Evolutionary conservation across 37 sponge, comb jelly and placozoan genomes (phyloP).

Genomic region (Chondrilla cf. caribensis): DNA sequence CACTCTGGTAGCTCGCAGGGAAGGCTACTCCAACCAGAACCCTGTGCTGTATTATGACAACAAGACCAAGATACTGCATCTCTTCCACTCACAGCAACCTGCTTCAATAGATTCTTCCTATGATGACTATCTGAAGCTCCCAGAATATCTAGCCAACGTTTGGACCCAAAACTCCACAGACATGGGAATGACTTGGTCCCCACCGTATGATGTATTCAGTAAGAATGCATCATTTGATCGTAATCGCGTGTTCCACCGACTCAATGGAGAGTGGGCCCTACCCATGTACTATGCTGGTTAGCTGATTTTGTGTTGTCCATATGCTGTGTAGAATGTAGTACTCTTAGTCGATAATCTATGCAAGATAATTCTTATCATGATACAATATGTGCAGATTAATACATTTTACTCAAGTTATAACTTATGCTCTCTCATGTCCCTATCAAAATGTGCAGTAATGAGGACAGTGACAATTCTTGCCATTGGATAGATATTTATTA

Average conservation of each 20-base stretch:
- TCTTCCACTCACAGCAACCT: slow-evolving; percentile 70
- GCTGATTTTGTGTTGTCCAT: no score
- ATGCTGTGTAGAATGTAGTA: no score
- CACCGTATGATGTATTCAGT: slow-evolving; percentile 27
- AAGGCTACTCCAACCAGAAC: slow-evolving; percentile 69
- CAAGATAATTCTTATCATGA: no score
- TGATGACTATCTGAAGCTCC: neutral
- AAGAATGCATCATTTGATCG: slow-evolving; percentile 58
- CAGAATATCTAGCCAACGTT: slow-evolving; percentile 27
- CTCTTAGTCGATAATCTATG: no score
- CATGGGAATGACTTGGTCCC: slow-evolving; percentile 55
- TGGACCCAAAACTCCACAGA: slow-evolving; percentile 43
- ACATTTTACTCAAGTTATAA: no score
- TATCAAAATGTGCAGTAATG: no score
- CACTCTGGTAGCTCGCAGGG: slow-evolving; percentile 37
- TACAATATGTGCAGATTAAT: no score
- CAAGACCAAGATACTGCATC: slow-evolving; percentile 5
- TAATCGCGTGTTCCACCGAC: slow-evolving; percentile 49
- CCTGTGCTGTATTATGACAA: slow-evolving; percentile 55
- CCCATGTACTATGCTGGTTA: slow-evolving; percentile 70
- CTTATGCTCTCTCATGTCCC: no score
- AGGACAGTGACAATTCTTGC: no score
- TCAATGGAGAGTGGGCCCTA: slow-evolving; percentile 33
- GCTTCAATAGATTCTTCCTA: slow-evolving; percentile 13
- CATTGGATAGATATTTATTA: no score